Conservation (phyloP, 2,797 vertebrate species). For the Astyanax mexicanus region DNA sequence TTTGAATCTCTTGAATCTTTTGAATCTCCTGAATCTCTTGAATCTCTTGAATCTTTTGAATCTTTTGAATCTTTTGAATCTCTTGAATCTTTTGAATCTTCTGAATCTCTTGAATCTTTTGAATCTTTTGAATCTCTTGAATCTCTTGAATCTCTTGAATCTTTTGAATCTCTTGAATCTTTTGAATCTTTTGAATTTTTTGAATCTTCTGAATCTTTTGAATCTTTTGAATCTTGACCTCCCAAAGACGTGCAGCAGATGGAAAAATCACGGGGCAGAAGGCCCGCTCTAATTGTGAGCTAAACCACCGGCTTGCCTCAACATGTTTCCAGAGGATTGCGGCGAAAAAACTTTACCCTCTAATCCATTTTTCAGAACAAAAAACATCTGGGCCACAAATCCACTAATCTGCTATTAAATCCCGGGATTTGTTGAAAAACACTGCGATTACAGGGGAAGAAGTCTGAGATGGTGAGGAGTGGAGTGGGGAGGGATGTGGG, state of each 20-base stretch:
- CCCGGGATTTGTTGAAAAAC: constrained; percentile 98
- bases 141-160: too few species aligned
- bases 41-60: too few species aligned
- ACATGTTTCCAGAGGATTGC: constrained; percentile 86
- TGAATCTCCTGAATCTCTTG: too few species aligned
- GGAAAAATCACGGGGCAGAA: constrained; percentile 83
- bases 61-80: too few species aligned
- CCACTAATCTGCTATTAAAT: constrained; percentile 99
- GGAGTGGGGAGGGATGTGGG: constrained; percentile 70
- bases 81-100: too few species aligned
- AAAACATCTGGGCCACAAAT: constrained; percentile 98
- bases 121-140: too few species aligned
- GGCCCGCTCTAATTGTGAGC: constrained; percentile 84
- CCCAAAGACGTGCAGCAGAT: constrained; percentile 84
- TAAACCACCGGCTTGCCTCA: constrained; percentile 83
- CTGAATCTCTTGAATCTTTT: too few species aligned
- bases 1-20: too few species aligned
- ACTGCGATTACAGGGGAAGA: constrained; percentile 95
- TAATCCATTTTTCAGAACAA: constrained; percentile 99
- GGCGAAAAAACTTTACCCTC: constrained; percentile 90
- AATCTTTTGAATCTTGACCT: constrained; percentile 78
- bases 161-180: too few species aligned
- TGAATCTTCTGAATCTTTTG: neutral
- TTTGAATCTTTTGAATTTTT: too few species aligned
- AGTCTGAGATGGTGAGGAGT: constrained; percentile 93